Base-by-base conservation (phyloP, 2,797 vertebrate species). In the Parauchenoglanis punctatus region DNA sequence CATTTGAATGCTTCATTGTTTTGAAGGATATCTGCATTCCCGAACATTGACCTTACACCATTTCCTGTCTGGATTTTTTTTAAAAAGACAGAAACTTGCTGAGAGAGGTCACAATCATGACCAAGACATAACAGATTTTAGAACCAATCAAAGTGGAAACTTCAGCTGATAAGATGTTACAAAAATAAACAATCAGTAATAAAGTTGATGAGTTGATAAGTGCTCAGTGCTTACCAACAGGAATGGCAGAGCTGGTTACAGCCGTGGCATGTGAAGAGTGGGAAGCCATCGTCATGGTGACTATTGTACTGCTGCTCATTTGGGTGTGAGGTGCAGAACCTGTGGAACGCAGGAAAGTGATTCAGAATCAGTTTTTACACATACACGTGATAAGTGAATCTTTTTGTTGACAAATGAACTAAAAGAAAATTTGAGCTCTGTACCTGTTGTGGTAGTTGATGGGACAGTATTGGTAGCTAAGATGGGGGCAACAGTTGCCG, bases 261-360 rank as follows among this genome's bases (percentile, higher is more conserved):
- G 98, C 97, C 46, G 98, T 97, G 86, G 98, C 97, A 89, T 99
- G 98, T 88, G 98, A 99, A 85, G 98, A 98, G 95, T 99, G 98
- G 7, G 98, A 97, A 46, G 98, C 96, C 97, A 99, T 97, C 4
- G 98, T 96, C 98, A 99, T 98, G 89, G 98, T 99, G 91, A 99
- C 98, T 92, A 99, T 98, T 77, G 97, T 97, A 93, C 93, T 99
- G 88, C 95, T 98, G 91, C 96, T 96, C 92, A 98, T 97, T 93
- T 99, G 98, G 59, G 97, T 97, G 89, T 99, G 98, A 87, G 97
- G 94, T 82, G 97, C 96, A 91, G 97, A 94, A 92, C 98, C 98
- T 99, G 86, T 89, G 92, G 0, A 81, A 46, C 0, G 81, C 5
- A 84, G 58, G 35, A 81, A 2, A 8, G 2, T 35, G 35, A 12